Evolutionary conservation across 2,113 vertebrate genomes (phyloP).

Genomic region (Cheirogaleus medius): DNA sequence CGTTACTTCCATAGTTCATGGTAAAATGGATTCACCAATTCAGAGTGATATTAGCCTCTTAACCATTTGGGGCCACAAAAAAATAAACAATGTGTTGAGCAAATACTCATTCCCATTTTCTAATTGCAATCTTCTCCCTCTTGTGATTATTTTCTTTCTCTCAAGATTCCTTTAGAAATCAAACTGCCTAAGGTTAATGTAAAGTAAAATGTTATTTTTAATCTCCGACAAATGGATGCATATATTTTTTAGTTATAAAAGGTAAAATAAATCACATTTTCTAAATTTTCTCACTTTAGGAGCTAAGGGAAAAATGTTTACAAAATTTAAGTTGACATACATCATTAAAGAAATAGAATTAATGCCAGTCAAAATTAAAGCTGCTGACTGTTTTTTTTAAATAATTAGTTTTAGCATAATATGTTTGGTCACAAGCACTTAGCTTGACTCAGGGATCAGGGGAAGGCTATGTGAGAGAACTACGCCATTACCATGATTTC

Average conservation of each 20-base stretch:
- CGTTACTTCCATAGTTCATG: background rate
- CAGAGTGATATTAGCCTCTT: background rate
- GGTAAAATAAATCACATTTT: background rate
- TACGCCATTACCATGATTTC: background rate
- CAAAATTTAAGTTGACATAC: background rate
- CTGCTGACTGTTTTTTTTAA: background rate
- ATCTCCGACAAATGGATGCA: background rate
- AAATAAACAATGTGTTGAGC: background rate
- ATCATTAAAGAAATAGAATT: background rate
- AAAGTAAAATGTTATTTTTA: background rate
- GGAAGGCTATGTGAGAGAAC: background rate
- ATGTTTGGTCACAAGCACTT: background rate
- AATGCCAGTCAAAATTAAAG: background rate
- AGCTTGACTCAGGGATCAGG: background rate
- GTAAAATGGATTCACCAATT: background rate
- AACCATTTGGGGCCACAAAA: background rate
- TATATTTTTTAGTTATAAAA: conserved; percentile 11
- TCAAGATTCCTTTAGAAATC: background rate
- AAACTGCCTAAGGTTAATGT: background rate
- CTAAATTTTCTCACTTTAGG: background rate
- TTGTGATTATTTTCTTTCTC: background rate
- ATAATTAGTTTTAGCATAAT: background rate
- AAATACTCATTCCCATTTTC: background rate
- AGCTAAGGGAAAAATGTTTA: background rate
- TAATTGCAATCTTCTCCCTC: background rate